These are phyloP conservation scores for Peribatodes rhomboidaria DNA, from an alignment of 2,888 invertebrate genomes.

Conservation along the genomic window DNA sequence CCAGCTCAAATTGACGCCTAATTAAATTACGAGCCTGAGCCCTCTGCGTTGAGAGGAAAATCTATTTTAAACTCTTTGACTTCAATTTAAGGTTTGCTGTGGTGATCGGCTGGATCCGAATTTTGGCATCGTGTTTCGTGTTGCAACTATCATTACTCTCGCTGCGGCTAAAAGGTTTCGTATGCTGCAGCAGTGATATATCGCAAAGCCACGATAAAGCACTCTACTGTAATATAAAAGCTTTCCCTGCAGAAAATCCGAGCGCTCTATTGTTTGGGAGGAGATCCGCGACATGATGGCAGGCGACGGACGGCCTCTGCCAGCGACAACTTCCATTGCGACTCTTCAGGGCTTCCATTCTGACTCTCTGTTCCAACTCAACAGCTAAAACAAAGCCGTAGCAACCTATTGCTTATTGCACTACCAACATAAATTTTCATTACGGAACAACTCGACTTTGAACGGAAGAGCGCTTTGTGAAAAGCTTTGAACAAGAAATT, in stretches of 20 bases:
- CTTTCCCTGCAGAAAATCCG: slow-evolving; percentile 47
- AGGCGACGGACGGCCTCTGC: slow-evolving; percentile 11
- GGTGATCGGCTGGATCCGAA: slow-evolving; percentile 13
- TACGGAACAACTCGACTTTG: slow-evolving; percentile 61
- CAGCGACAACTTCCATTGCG: slow-evolving; percentile 7
- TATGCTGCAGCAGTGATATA: slow-evolving; percentile 43
- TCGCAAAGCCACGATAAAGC: slow-evolving; percentile 49
- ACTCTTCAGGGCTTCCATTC: slow-evolving; percentile 10
- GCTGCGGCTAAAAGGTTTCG: slow-evolving; percentile 31
- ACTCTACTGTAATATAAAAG: slow-evolving; percentile 52
- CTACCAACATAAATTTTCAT: slow-evolving; percentile 68
- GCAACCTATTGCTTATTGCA: slow-evolving; percentile 59
- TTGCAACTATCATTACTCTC: slow-evolving; percentile 23
- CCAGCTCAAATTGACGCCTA: slow-evolving; percentile 76
- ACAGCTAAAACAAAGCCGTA: slow-evolving; percentile 54
- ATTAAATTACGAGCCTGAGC: slow-evolving; percentile 74
- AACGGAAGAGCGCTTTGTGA: slow-evolving; percentile 60
- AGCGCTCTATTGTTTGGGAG: slow-evolving; percentile 52
- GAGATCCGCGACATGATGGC: slow-evolving; percentile 20
- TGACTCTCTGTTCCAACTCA: slow-evolving; percentile 34
- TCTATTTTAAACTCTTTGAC: slow-evolving; percentile 61
- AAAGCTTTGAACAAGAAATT: slow-evolving; percentile 51
- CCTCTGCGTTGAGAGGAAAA: slow-evolving; percentile 58
- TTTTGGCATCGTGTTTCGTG: slow-evolving; percentile 5
- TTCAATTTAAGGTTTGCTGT: slow-evolving; percentile 44